Evolutionary conservation across 2,113 vertebrate genomes (phyloP).

Genomic region (Probosciger aterrimus): DNA sequence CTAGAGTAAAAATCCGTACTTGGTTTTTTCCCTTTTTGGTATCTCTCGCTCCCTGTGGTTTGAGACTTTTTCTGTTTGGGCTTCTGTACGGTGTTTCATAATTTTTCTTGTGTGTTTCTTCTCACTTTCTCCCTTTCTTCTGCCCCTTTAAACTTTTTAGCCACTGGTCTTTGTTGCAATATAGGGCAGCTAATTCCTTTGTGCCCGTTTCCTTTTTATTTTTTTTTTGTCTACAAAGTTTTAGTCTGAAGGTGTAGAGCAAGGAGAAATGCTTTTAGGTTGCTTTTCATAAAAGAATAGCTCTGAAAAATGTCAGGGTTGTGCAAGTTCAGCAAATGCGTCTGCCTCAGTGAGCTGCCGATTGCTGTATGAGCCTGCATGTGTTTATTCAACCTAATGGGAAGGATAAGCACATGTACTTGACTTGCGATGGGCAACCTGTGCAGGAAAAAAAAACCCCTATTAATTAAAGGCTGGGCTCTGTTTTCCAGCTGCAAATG

Average conservation of each 20-base stretch:
- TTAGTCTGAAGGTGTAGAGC: not conserved
- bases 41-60: not conserved
- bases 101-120: not conserved
- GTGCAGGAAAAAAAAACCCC: not conserved
- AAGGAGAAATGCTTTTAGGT: not conserved
- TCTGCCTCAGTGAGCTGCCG: not conserved
- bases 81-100: not conserved
- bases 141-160: not conserved
- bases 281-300: not conserved
- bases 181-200: not conserved
- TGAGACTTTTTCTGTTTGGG: not conserved
- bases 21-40: not conserved
- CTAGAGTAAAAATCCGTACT: not conserved
- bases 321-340: not conserved
- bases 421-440: not conserved
- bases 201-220: not conserved
- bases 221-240: not conserved
- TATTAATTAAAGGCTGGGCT: not conserved
- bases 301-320: not conserved
- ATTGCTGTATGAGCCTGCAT: not conserved
- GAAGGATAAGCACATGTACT: rapidly evolving
- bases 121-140: not conserved
- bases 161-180: not conserved
- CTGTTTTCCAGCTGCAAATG: not conserved
- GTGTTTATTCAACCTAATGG: not conserved